phyloP scores from a whole-genome alignment of 2,888 invertebrate species.

The Trachelus stipa region DNA sequence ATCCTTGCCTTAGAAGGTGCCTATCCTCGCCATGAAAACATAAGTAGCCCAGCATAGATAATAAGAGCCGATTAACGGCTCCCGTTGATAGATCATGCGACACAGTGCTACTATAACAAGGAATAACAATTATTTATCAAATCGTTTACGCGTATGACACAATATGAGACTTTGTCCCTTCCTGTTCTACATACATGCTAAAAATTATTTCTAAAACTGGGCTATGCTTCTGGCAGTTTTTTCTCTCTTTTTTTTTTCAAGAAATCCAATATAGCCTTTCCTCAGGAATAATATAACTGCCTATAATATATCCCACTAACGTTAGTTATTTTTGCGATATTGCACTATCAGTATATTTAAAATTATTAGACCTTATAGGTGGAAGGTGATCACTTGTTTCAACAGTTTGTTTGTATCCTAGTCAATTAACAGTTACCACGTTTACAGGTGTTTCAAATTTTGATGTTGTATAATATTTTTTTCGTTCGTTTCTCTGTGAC shows the following conservation, averaged over 20 bases:
- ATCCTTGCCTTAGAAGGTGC: not conserved
- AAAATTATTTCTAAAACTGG: not conserved
- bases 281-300: not conserved
- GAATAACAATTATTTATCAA: not conserved
- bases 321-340: not conserved
- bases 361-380: not conserved
- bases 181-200: not conserved
- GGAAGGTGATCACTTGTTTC: not conserved
- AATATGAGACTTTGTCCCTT: not conserved
- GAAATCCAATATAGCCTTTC: not conserved
- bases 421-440: not conserved
- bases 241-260: not conserved
- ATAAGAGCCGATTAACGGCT: not conserved
- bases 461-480: not conserved
- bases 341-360: not conserved
- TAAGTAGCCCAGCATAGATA: not conserved
- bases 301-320: not conserved
- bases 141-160: not conserved
- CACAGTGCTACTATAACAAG: not conserved
- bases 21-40: not conserved
- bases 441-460: not conserved
- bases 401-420: not conserved
- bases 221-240: not conserved
- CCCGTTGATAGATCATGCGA: not conserved
- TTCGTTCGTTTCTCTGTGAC: not conserved